Evolutionary conservation across 2,888 invertebrate genomes (phyloP).

Genomic region (Spodoptera picta): DNA sequence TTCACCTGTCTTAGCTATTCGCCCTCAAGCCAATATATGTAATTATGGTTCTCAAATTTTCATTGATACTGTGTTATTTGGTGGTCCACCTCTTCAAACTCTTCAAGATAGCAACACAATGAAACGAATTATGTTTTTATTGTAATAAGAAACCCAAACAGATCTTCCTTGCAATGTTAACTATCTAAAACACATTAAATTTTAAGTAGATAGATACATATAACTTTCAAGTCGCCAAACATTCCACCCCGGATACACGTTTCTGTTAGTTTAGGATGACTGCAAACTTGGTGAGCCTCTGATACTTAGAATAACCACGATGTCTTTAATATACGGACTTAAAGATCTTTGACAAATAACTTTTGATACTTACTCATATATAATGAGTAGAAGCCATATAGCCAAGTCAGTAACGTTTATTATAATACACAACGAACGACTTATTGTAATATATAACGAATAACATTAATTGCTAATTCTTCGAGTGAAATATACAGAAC

Average conservation of each 20-base stretch:
- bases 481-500: too few relatives aligned
- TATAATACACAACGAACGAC: background rate
- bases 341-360: slow-evolving; percentile 36
- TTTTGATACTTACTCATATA: slow-evolving; percentile 1
- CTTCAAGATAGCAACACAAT: too few relatives aligned
- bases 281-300: slow-evolving; percentile 53
- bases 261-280: slow-evolving; percentile 63
- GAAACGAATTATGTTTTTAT: too few relatives aligned
- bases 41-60: too few relatives aligned
- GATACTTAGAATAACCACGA: slow-evolving; percentile 54
- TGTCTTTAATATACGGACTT: slow-evolving; percentile 42
- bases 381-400: too few relatives aligned
- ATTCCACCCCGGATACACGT: slow-evolving; percentile 24
- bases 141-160: slow-evolving; percentile 1
- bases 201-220: background rate
- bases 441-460: too few relatives aligned
- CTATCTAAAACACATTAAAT: slow-evolving; percentile 7
- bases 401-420: background rate
- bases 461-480: too few relatives aligned
- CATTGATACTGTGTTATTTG: too few relatives aligned
- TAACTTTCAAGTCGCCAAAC: slow-evolving; percentile 18
- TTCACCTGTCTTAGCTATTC: too few relatives aligned
- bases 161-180: background rate
- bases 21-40: too few relatives aligned
- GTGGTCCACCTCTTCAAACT: too few relatives aligned